Evolutionary conservation across 2,888 invertebrate genomes (phyloP).

Genomic region (Nemapogon koenigi): DNA sequence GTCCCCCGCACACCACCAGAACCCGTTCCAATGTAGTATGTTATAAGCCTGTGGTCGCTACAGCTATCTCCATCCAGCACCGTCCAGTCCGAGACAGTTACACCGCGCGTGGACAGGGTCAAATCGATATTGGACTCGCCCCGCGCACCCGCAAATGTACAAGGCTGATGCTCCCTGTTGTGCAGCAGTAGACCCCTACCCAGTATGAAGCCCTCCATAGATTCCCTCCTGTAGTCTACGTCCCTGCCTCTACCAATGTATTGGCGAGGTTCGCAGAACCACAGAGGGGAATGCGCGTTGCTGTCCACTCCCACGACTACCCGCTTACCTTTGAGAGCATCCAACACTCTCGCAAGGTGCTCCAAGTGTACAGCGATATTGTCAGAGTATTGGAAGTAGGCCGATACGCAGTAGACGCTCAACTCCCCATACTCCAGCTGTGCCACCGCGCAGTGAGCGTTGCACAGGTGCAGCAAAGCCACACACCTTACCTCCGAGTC

Average conservation of each 20-base stretch:
- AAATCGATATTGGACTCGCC: conserved; percentile 6
- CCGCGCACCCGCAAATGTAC: background rate
- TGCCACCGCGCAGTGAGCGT: conserved; percentile 11
- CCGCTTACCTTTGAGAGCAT: background rate
- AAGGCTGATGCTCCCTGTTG: background rate
- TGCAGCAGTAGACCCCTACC: background rate
- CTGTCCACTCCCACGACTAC: conserved; percentile 7
- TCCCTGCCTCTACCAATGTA: conserved; percentile 4
- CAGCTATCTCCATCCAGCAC: background rate
- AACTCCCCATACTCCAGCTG: conserved; percentile 9
- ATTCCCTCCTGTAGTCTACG: background rate
- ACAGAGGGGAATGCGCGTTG: conserved; percentile 11
- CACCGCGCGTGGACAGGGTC: conserved; percentile 5
- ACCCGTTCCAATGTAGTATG: background rate
- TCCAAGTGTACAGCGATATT: conserved; percentile 14
- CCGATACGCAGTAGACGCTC: conserved; percentile 15
- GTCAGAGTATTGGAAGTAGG: conserved; percentile 18
- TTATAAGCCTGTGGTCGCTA: conserved; percentile 3
- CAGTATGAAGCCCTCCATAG: conserved; percentile 8
- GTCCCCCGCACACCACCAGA: no score
- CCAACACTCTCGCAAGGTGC: background rate
- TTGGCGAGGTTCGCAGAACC: no score
- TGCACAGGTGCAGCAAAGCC: background rate
- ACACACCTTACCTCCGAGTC: background rate
- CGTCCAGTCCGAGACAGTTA: background rate